Evolutionary conservation across 1,140 invertebrate species (phyloP), one percentile per base, ranked within the genome.

Genomic region (Aplysia californica): DNA sequence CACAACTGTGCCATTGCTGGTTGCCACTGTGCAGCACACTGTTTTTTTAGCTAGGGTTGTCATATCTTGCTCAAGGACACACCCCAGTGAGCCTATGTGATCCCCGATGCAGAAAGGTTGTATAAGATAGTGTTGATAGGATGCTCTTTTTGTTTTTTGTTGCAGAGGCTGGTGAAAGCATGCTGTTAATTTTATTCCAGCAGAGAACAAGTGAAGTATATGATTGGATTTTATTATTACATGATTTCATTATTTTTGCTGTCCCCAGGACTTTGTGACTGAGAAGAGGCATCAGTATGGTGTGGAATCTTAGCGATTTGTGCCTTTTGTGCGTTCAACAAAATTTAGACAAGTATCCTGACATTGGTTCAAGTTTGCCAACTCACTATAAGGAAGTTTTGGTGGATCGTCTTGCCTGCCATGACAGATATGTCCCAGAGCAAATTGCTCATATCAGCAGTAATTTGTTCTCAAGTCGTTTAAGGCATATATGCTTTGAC

Each of bases 331-430:
- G 83, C 69, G 78, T 86, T 35, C 75, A 79, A 67, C 79, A 80
- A 38, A 77, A 80, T 39, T 70, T 86, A 31, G 66, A 78, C 29
- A 38, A 61, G 21, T 84, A 86, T 56, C 79, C 80, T 21, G 58
- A 83, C 44, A 66, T 82, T 23, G 73, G 80, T 59, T 33, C 64
- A 1, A 44, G 66, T 64, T 79, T 87, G 10, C 82, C 86, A 21
- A 79, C 80, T 23, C 38, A 84, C 20, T 79, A 84, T 76, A 87
- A 87, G 80, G 84, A 87, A 76, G 44, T 80, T 4, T 75, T 87
- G 4, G 74, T 87, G 21, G 78, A 83, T 50, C 55, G 85, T 29
- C 78, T 87, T 3, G 78, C 76, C 41, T 75, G 78, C 67, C 86
- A 87, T 82, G 84, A 85, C 59, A 61, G 80, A 38, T 76, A 86